phyloP scores from a whole-genome alignment of 2,888 invertebrate species.

The Stenichneumon culpator region DNA sequence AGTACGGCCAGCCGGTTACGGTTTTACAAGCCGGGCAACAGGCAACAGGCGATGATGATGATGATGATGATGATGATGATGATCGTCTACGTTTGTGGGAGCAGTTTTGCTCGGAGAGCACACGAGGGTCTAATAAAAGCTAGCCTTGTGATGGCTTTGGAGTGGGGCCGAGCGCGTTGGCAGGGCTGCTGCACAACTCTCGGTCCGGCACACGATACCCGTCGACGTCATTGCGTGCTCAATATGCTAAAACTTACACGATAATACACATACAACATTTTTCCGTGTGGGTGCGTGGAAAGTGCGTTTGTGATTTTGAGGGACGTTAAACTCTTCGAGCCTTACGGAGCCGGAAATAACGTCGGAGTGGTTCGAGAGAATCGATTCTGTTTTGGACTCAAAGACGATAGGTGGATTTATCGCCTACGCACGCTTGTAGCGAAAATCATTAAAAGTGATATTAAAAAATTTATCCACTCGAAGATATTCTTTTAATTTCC shows the following conservation, averaged over 20 bases:
- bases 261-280: not conserved
- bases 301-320: conserved; percentile 25
- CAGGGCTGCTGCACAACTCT: conserved; percentile 33
- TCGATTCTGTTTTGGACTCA: conserved; percentile 10
- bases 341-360: conserved; percentile 43
- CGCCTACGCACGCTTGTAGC: too few relatives aligned
- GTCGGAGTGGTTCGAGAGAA: conserved; percentile 49
- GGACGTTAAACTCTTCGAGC: conserved; percentile 21
- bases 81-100: conserved; percentile 54
- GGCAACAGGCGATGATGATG: conserved; percentile 46
- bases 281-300: not conserved
- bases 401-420: not conserved
- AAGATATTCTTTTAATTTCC: too few relatives aligned
- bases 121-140: conserved; percentile 65
- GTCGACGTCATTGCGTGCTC: conserved; percentile 62
- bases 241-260: conserved; percentile 2
- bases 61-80: conserved; percentile 52
- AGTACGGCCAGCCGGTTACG: conserved; percentile 27
- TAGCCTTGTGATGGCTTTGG: conserved; percentile 66
- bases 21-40: conserved; percentile 56
- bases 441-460: too few relatives aligned
- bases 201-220: conserved; percentile 43
- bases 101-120: conserved; percentile 46
- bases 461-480: too few relatives aligned
- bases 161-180: conserved; percentile 60